Percentiles rank a stretch among this genome's conserved stretches.
Evolutionary conservation across 2,113 vertebrate genomes (phyloP).

Genomic region (Mastomys natalensis): DNA sequence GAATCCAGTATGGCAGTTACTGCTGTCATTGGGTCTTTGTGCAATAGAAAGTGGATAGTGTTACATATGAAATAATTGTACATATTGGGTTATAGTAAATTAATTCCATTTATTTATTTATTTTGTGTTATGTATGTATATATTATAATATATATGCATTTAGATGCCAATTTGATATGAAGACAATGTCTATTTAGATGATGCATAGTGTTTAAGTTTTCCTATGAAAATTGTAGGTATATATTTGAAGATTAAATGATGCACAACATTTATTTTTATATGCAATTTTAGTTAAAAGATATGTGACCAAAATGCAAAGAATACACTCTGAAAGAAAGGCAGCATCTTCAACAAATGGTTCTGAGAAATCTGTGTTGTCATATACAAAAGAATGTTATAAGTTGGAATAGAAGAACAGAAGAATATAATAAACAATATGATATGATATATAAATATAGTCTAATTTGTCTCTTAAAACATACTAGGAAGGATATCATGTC

Average conservation of each 20-base stretch:
- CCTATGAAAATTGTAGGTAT: background rate
- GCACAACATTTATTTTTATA: background rate
- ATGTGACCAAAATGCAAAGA: background rate
- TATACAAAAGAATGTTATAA: background rate
- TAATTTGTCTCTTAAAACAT: background rate
- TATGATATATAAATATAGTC: background rate
- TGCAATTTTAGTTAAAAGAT: background rate
- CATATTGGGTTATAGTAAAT: background rate
- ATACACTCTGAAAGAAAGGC: background rate
- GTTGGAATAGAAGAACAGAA: background rate
- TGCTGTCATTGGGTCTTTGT: background rate
- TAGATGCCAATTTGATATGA: background rate
- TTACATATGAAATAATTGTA: background rate
- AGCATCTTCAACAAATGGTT: background rate
- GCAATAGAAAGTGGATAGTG: background rate
- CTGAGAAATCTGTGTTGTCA: background rate
- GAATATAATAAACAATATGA: background rate
- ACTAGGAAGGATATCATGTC: background rate
- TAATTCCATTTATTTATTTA: conserved; percentile 1
- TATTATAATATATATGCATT: background rate
- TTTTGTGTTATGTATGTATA: no score
- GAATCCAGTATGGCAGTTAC: background rate
- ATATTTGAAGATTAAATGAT: background rate
- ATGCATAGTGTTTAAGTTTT: background rate
- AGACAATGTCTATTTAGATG: background rate